Base-by-base conservation (phyloP, 1,140 invertebrate genomes). In the Leptestheria dahalacensis region DNA sequence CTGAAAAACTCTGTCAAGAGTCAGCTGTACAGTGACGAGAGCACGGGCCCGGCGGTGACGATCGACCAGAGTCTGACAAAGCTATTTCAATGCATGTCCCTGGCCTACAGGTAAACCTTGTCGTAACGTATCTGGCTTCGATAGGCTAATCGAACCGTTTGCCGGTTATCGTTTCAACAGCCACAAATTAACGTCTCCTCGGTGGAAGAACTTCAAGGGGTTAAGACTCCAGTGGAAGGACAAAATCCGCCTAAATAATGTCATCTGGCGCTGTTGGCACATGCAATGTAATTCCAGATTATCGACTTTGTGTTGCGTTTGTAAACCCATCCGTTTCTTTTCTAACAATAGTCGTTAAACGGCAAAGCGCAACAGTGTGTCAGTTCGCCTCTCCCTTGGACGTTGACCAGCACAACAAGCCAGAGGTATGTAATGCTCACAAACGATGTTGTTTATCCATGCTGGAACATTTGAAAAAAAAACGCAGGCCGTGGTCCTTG, bases 261-360 rank as follows among this genome's bases (percentile, higher is more conserved):
- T 99, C 59, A 99, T 99, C 68, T 99, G 96, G 96, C 82, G 96
- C 71, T 97, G 95, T 72, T 99, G 96, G 93, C 93, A 97, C 74
- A 93, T 99, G 88, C 96, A 99, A 75, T 99, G 93, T 97, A 78
- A 87, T 85, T 83, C 25, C 21, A 3, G 20, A 56, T 23, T 18
- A 18, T 23, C 15, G 28, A 18, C 23, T 11, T 15, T 57, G 6
- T 11, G 9, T 41, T 28, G 9, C 47, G 11, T 26, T 29, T 33
- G 46, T 63, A 48, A 54, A n/a, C 52, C 6, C 20, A 61, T 48
- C 29, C 15, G 57, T 62, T 61, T 62, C 61, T 64, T 56, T 61
- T 62, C 70, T 83, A n/a, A n/a, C n/a, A n/a, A 65, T 78, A 97
- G 93, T 95, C 81, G 90, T 96, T 69, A 81, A 89, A 73, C 89